Conservation (phyloP, 2,113 vertebrate species). For the Tor tambroides region DNA sequence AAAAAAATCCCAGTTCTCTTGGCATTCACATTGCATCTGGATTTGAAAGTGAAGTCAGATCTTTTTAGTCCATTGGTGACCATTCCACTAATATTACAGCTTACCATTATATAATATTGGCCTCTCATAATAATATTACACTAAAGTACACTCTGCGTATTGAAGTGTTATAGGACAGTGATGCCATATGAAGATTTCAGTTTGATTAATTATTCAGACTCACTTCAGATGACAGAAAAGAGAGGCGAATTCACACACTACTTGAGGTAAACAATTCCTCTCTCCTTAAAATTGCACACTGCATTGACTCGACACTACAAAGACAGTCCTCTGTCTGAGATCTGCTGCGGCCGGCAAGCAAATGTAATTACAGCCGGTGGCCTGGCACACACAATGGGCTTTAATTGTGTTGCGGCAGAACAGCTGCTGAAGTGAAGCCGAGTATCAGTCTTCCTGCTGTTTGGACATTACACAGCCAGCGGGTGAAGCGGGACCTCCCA, state of each 20-base stretch:
- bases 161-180: background rate
- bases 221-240: background rate
- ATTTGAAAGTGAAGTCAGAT: background rate
- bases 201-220: background rate
- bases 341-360: background rate
- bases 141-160: background rate
- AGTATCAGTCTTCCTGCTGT: conserved; percentile 45
- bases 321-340: conserved; percentile 2
- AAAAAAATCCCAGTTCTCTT: background rate
- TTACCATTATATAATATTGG: background rate
- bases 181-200: background rate
- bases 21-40: background rate
- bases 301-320: background rate
- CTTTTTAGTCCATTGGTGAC: background rate
- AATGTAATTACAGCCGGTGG: conserved; percentile 44
- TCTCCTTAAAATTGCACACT: background rate
- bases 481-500: conserved; percentile 11
- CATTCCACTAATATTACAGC: background rate
- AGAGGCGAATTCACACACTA: background rate
- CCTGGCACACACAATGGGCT: conserved; percentile 35
- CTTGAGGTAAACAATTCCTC: background rate
- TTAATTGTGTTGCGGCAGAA: conserved; percentile 37
- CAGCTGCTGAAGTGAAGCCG: conserved; percentile 39
- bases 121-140: background rate
- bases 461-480: conserved; percentile 45